Base-by-base conservation (phyloP, 2,113 vertebrate genomes). In the Calyptomena viridis region DNA sequence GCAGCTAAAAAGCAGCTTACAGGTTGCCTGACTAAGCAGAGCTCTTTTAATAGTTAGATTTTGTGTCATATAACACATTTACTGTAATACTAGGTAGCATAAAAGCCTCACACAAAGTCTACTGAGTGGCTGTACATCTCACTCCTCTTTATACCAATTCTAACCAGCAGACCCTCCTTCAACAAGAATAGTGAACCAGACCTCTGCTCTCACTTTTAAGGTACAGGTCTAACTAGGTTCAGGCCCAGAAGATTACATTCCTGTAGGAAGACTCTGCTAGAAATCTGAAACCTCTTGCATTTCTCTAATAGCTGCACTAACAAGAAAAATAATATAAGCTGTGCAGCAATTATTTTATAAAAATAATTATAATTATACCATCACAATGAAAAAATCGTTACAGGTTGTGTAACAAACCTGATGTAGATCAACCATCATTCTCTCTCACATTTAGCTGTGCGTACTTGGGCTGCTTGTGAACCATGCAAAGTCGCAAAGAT, bases 121-220 rank as follows among this genome's bases (percentile, higher is more conserved):
- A 8, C 19, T 40, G 47, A 42, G 25, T 16, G 56, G 19, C 31
- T 73, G n/a, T 52, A 59, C 31, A n/a, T 14, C 30, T 83, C 55
- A 31, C 2, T 58, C 20, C 44, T 60, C 62, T 56, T 64, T 25
- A 17, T 9, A 11, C 14, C 28, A 42, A 40, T 40, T 33, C 25
- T 18, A 42, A 25, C 35, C 14, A 90, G 17, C 13, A 80, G 46
- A 66, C 1, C 10, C 7, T n/a, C 5, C 21, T 42, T 52, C 37
- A 42, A 2, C 1, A 50, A 8, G 8, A 46, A 7, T 2, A 42
- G 11, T 4, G 2, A 89, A 20, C 3, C 9, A 40, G 18, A 4
- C 20, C 16, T 30, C 58, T 66, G 21, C 39, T 73, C 16, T 58
- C 37, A 19, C 33, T 66, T 84, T 59, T 42, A 50, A 30, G 31